Evolutionary conservation across 2,888 invertebrate species (phyloP).

Genomic region (Leptogaster cylindrica): DNA sequence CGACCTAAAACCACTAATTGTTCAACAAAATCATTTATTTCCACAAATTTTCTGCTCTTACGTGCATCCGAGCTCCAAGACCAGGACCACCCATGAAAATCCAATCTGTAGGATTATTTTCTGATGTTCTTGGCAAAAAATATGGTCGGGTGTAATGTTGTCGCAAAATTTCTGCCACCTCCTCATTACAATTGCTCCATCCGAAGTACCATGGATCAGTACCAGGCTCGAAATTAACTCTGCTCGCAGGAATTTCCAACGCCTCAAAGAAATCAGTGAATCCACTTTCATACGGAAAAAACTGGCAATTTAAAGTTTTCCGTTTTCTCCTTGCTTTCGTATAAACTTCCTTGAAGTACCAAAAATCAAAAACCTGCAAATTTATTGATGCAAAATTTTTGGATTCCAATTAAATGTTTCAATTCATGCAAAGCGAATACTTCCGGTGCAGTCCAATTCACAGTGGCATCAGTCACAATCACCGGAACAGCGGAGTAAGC

Average conservation of each 20-base stretch:
- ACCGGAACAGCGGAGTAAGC: conserved; percentile 83
- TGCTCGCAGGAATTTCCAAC: conserved; percentile 76
- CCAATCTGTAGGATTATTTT: conserved; percentile 92
- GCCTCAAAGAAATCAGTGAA: conserved; percentile 80
- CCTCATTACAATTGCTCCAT: conserved; percentile 93
- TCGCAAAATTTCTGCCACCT: conserved; percentile 77
- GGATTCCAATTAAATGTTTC: neutral
- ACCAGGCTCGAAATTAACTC: conserved; percentile 65
- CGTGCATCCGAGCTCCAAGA: conserved; percentile 94
- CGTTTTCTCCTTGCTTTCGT: conserved; percentile 65
- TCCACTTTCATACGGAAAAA: conserved; percentile 91
- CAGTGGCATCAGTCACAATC: conserved; percentile 82
- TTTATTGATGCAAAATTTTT: neutral
- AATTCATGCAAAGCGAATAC: conserved; percentile 52
- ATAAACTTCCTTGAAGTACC: conserved; percentile 83
- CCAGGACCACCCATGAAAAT: conserved; percentile 97
- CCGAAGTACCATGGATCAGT: conserved; percentile 70
- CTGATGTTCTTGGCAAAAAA: conserved; percentile 84
- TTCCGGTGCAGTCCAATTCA: conserved; percentile 79
- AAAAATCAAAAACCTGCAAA: conserved; percentile 74
- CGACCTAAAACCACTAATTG: conserved; percentile 70
- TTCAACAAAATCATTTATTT: neutral
- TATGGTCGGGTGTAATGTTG: conserved; percentile 84
- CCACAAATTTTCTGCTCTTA: conserved; percentile 61
- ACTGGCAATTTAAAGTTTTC: conserved; percentile 78